These are phyloP conservation scores for Drosophila fuyamai DNA, from an alignment of 1,140 invertebrate genomes.

Conservation along the genomic window DNA sequence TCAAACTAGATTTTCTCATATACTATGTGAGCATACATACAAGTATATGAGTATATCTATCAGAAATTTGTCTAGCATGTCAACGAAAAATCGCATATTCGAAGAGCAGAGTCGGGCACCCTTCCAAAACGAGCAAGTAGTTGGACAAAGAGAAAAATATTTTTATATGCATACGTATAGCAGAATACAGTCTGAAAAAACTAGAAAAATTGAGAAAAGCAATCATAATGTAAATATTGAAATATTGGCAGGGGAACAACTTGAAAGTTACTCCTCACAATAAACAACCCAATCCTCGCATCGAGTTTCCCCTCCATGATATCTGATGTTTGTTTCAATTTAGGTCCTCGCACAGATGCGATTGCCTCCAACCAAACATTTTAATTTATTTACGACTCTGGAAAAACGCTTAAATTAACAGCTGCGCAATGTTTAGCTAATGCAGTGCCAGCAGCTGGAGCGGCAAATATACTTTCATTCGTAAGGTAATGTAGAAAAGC, in stretches of 20 bases:
- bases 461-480: neutral
- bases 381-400: conserved; percentile 53
- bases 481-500: neutral
- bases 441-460: neutral
- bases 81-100: conserved; percentile 36
- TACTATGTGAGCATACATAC: conserved; percentile 4
- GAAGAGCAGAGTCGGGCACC: conserved; percentile 16
- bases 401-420: conserved; percentile 64
- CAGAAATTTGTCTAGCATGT: conserved; percentile 47
- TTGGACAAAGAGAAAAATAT: conserved; percentile 33
- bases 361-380: conserved; percentile 30
- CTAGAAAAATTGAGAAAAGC: conserved; percentile 52
- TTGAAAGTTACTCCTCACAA: conserved; percentile 3
- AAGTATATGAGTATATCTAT: conserved; percentile 36
- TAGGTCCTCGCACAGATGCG: conserved; percentile 3
- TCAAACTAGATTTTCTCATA: conserved; percentile 21
- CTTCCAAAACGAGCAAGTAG: conserved; percentile 30
- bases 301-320: neutral
- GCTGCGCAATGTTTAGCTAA: conserved; percentile 24
- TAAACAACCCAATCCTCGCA: conserved; percentile 6
- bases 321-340: conserved; percentile 31
- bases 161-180: conserved; percentile 17
- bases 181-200: conserved; percentile 43
- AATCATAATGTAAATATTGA: conserved; percentile 57
- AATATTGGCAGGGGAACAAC: conserved; percentile 30